These are phyloP conservation scores for Lerema accius DNA, from an alignment of 1,140 invertebrate species.

Conservation along the genomic window DNA sequence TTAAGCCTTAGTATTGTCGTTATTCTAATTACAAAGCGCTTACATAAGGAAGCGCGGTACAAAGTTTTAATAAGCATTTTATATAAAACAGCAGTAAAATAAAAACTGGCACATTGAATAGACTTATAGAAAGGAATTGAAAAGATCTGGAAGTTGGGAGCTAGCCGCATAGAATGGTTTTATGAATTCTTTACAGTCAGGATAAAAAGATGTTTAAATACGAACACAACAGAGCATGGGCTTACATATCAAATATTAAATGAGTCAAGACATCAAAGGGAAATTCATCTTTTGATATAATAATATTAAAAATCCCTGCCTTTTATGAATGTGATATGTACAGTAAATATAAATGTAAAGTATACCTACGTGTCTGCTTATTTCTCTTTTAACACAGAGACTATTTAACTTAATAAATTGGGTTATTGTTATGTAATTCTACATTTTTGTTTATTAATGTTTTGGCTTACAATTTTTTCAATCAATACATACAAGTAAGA, in stretches of 20 bases:
- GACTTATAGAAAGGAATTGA: slow-evolving; percentile 33
- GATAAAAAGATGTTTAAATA: slow-evolving; percentile 11
- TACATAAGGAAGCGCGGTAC: slow-evolving; percentile 26
- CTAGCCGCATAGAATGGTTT: slow-evolving; percentile 28
- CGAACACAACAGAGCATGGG: not conserved
- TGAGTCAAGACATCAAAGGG: slow-evolving; percentile 9
- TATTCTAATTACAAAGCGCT: slow-evolving; percentile 24
- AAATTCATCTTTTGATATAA: too few species aligned
- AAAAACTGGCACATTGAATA: slow-evolving; percentile 28
- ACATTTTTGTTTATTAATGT: too few species aligned
- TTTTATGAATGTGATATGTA: too few species aligned
- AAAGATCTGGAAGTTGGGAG: slow-evolving; percentile 32
- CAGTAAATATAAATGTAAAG: too few species aligned
- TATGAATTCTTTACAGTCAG: slow-evolving; percentile 17
- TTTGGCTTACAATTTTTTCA: too few species aligned
- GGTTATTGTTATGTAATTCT: too few species aligned
- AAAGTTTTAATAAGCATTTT: slow-evolving; percentile 38
- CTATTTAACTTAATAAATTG: too few species aligned
- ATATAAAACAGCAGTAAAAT: slow-evolving; percentile 33
- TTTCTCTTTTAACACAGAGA: too few species aligned
- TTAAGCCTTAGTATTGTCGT: slow-evolving; percentile 17
- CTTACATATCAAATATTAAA: not conserved
- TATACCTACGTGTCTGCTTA: too few species aligned
- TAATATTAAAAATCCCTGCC: too few species aligned
- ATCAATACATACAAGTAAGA: too few species aligned